A percentile compares a stretch with the other conserved stretches of the same genome.
phyloP scores from a whole-genome alignment of 2,888 invertebrate genomes.

The Cerceris ruficornis region DNA sequence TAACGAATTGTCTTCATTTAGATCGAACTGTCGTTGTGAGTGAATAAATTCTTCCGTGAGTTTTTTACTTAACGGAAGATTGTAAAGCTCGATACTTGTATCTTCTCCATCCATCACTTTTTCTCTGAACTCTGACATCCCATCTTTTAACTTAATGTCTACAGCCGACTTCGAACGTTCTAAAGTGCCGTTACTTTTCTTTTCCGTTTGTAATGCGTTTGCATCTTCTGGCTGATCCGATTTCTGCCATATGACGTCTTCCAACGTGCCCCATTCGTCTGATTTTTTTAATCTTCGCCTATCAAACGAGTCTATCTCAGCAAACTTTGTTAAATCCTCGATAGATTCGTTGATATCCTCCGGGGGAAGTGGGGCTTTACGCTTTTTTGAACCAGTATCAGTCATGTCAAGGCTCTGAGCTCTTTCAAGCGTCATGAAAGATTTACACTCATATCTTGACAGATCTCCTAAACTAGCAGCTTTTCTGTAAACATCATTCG shows the following conservation, averaged over 20 bases:
- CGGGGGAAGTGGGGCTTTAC: slow-evolving; percentile 85
- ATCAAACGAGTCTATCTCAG: slow-evolving; percentile 87
- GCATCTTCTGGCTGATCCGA: slow-evolving; percentile 74
- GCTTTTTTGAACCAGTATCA: slow-evolving; percentile 85
- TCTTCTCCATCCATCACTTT: slow-evolving; percentile 12
- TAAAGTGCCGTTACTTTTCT: slow-evolving; percentile 82
- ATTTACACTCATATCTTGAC: slow-evolving; percentile 85
- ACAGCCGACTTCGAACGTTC: slow-evolving; percentile 86
- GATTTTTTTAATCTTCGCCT: slow-evolving; percentile 88
- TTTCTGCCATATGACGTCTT: slow-evolving; percentile 87
- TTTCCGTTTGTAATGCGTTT: slow-evolving; percentile 64
- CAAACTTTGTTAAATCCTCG: slow-evolving; percentile 82
- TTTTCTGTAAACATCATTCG: slow-evolving; percentile 86
- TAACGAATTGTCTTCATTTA: slow-evolving; percentile 74
- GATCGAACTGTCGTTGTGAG: slow-evolving; percentile 75
- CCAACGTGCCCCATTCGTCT: slow-evolving; percentile 88
- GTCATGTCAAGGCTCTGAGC: slow-evolving; percentile 92
- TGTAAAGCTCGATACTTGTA: slow-evolving; percentile 72
- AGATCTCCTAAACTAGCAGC: slow-evolving; percentile 91
- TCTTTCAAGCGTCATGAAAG: slow-evolving; percentile 86
- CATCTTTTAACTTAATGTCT: slow-evolving; percentile 84
- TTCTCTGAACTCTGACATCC: slow-evolving; percentile 55
- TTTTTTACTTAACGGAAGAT: slow-evolving; percentile 74
- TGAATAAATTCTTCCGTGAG: slow-evolving; percentile 75
- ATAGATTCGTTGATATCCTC: slow-evolving; percentile 79